Evolutionary conservation across 2,797 vertebrate species (phyloP), one percentile per base, ranked within the genome.

Genomic region (Gymnothorax reevesii): DNA sequence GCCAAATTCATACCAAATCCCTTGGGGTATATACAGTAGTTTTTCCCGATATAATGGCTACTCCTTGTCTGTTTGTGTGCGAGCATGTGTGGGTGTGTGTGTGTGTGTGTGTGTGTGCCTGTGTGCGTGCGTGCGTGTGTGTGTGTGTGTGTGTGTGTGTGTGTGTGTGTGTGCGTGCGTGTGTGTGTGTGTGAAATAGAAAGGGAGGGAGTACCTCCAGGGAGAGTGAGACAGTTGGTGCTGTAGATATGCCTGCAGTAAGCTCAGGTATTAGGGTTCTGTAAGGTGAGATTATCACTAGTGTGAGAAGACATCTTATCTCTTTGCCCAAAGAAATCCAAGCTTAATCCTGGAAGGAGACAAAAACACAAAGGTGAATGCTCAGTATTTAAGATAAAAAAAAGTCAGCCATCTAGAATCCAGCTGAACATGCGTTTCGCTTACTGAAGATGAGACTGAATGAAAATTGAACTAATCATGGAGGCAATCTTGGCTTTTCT

Each of bases 231-330:
- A 80, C 77, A 85, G 42, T 22, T 9, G 42, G 55, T n/a, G 22
- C 27, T 52, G 42, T 22, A 66, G 59, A 33, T 69, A 17, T 27
- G 82, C 82, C 20, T 59, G 25, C 22, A 27, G 57, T 52, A 54
- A 66, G 42, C 33, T 84, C 33, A 64, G 42, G 42, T 57, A 85
- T 87, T 87, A 87, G 73, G 33, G 49, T 79, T 71, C 15, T 60
- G 52, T 86, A 54, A 1, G 75, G 20, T 73, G 57, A 49, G 55
- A 82, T 87, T 57, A 71, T 85, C 77, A 55, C 25, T 79, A 82
- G 13, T 82, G 42, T 82, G 87, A 85, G 85, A 60, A 25, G 49
- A 82, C 73, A 71, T 54, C 17, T 84, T 69, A 87, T 80, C 83
- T 84, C n/a, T 25, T 52, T 66, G 73, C 83, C 83, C 57, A 84